phyloP scores from a whole-genome alignment of 2,888 invertebrate species.

The Rhagophthalmus giganteus region DNA sequence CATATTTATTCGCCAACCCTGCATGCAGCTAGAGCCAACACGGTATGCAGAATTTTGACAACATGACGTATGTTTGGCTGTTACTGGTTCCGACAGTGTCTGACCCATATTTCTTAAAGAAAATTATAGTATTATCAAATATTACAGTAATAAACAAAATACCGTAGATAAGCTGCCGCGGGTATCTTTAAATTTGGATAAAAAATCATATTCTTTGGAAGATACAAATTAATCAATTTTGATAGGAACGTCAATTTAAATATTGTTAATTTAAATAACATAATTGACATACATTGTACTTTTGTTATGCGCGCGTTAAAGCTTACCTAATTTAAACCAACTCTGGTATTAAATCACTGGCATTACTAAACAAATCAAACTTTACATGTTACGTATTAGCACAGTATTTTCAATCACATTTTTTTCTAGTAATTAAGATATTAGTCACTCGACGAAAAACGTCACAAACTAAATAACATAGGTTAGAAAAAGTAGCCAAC shows the following conservation, averaged over 20 bases:
- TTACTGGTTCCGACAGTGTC: slow-evolving; percentile 95
- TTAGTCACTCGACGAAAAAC: slow-evolving; percentile 26
- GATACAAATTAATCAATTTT: slow-evolving; percentile 10
- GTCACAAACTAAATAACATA: slow-evolving; percentile 35
- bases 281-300: no score
- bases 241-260: slow-evolving; percentile 13
- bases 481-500: slow-evolving; percentile 29
- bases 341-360: slow-evolving; percentile 12
- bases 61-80: slow-evolving; percentile 81
- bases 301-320: no score
- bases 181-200: slow-evolving; percentile 6
- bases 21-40: slow-evolving; percentile 98
- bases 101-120: slow-evolving; percentile 78
- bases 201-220: slow-evolving; percentile 12
- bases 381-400: no score
- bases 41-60: slow-evolving; percentile 71
- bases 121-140: neutral
- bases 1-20: slow-evolving; percentile 99
- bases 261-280: no score
- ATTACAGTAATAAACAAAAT: neutral
- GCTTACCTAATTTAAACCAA: slow-evolving; percentile 4
- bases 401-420: no score
- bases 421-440: no score
- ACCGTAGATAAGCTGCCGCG: neutral
- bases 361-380: slow-evolving; percentile 27